Conservation (phyloP, 2,888 invertebrate species). For the Arctia plantaginis region DNA sequence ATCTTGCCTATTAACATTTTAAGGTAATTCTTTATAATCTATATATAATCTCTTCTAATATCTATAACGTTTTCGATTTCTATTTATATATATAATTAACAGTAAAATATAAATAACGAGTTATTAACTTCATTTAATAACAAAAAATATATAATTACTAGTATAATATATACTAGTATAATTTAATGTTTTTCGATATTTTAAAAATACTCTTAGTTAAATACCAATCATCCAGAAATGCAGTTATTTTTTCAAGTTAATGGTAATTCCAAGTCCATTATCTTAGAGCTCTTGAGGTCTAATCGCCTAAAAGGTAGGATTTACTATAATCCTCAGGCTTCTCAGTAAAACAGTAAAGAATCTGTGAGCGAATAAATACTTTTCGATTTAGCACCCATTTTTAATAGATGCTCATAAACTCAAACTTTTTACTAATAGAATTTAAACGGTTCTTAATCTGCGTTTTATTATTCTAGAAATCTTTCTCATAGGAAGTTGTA, state of each 20-base stretch:
- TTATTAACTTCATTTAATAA: not conserved
- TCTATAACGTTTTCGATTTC: too few species aligned
- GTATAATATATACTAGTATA: too few species aligned
- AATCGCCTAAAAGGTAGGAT: not conserved
- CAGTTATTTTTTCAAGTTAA: not conserved
- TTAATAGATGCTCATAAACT: not conserved
- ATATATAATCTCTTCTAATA: too few species aligned
- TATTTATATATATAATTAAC: too few species aligned
- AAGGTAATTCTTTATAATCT: too few species aligned
- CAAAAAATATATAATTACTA: too few species aligned
- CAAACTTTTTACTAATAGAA: not conserved
- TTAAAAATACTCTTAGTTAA: not conserved
- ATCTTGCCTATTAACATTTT: too few species aligned
- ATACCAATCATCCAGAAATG: not conserved
- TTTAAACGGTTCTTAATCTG: not conserved
- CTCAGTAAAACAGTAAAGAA: constrained; percentile 1
- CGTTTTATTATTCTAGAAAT: not conserved
- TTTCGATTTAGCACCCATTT: not conserved
- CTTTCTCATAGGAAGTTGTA: not conserved
- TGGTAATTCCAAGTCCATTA: not conserved
- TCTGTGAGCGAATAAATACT: not conserved
- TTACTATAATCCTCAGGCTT: not conserved
- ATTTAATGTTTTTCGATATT: not conserved
- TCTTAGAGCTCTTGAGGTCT: not conserved
- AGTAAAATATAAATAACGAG: too few species aligned